Conservation (phyloP, 2,113 vertebrate species). For the Burhinus bistriatus region DNA sequence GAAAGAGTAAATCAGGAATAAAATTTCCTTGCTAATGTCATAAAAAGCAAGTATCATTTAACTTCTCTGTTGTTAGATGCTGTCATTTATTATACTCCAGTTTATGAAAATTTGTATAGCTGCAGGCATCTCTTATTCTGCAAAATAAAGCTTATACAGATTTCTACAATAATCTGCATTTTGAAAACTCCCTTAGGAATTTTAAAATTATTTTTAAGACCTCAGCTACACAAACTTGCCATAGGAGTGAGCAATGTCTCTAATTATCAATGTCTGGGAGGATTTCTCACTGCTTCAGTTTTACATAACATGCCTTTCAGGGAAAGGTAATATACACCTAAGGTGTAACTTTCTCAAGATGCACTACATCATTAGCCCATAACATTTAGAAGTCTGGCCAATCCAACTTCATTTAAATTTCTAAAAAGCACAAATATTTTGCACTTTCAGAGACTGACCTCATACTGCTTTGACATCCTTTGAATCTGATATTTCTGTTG, state of each 20-base stretch:
- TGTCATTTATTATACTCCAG: background rate
- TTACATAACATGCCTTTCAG: background rate
- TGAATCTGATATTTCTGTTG: background rate
- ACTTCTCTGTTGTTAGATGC: background rate
- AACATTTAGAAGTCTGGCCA: background rate
- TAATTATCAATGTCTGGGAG: background rate
- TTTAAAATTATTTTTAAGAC: background rate
- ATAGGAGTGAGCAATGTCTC: background rate
- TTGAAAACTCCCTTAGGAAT: background rate
- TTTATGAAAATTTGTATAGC: background rate
- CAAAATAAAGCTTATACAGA: background rate
- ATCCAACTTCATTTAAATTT: background rate
- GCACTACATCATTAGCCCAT: background rate
- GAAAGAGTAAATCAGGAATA: background rate
- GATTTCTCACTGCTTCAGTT: background rate
- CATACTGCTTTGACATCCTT: background rate
- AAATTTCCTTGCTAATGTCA: background rate
- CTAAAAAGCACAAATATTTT: background rate
- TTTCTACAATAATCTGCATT: background rate
- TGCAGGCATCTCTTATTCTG: background rate
- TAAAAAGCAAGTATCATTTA: background rate
- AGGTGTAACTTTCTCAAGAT: background rate
- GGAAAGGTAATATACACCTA: background rate
- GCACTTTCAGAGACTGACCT: background rate
- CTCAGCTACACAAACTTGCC: background rate